A percentile compares a stretch with the other conserved stretches of the same genome.
Evolutionary conservation across 2,797 vertebrate genomes (phyloP).

Genomic region (Kryptolebias ocellatus): DNA sequence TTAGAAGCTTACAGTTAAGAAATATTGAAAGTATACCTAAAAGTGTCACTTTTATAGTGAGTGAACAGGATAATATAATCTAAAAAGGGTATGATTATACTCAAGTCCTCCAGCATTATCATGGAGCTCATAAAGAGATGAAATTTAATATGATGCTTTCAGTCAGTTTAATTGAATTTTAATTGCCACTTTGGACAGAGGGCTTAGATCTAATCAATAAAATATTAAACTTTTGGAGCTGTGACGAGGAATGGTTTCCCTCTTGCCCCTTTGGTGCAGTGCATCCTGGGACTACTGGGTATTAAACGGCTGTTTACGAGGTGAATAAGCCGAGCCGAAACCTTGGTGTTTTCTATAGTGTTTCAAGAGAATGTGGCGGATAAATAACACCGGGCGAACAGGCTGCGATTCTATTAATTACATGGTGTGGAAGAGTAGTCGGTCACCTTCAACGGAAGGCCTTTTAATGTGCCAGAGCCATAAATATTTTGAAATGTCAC

Average conservation of each 20-base stretch:
- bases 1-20: conserved; percentile 99
- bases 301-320: conserved; percentile 87
- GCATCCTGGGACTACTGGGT: conserved; percentile 68
- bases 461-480: conserved; percentile 99
- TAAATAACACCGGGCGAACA: conserved; percentile 90
- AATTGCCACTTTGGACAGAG: conserved; percentile 99
- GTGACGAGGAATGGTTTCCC: conserved; percentile 85
- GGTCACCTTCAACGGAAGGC: conserved; percentile 98
- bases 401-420: conserved; percentile 93
- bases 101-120: conserved; percentile 99
- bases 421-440: conserved; percentile 89
- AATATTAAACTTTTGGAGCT: conserved; percentile 99
- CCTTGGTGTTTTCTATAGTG: conserved; percentile 80
- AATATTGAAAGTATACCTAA: conserved; percentile 99
- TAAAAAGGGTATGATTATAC: conserved; percentile 99
- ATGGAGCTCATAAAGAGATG: conserved; percentile 98
- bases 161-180: conserved; percentile 99
- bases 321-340: conserved; percentile 70
- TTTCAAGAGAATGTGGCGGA: conserved; percentile 83
- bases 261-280: conserved; percentile 50
- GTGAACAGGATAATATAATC: conserved; percentile 99
- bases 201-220: conserved; percentile 99
- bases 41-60: conserved; percentile 99
- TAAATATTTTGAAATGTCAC: conserved; percentile 99
- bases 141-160: conserved; percentile 99